Evolutionary conservation across 2,113 vertebrate genomes (phyloP), one percentile per base, ranked within the genome.

Genomic region (Oryctolagus cuniculus): DNA sequence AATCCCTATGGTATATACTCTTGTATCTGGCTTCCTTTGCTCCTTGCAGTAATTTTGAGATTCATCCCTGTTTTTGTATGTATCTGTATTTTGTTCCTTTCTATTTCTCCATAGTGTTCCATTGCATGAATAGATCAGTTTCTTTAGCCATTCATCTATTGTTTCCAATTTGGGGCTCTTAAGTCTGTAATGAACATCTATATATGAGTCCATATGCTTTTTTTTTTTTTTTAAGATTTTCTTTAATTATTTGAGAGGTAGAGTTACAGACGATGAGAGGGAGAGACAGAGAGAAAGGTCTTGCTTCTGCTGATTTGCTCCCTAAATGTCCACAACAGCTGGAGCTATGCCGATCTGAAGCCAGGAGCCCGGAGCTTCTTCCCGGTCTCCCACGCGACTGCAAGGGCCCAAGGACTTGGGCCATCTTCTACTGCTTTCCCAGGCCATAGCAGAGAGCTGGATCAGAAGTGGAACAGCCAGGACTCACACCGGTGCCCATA

Each of bases 171-270:
- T 82, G 72, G 38, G 31, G 10, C 27, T 27, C 74, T 29, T 83
- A 83, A 70, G 58, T 44, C 31, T 66, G 9, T 38, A 51, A 38
- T 58, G 8, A 73, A 66, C 22, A 64, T 79, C 25, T 91, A 34
- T 29, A 36, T 72, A 7, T 92, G 69, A 38, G 51, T 82, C 83
- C 16, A 38, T 61, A 36, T 5, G 24, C 29, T 89, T 95, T 79
- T 95, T 78, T 79, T 92, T 89, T 61, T 67, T n/a, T 84, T 89
- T 44, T 44, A 44, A 49, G 7, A 10, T n/a, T 70, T 7, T 38
- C 29, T 79, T 79, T n/a, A 44, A 44, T 44, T 44, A 44, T 9
- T 44, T 44, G 44, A 44, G 44, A 44, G 44, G 44, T 44, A 44
- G 44, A 44, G 44, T 44, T 44, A 44, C 6, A 44, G 44, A 44